Percentiles rank a stretch among this genome's conserved stretches.
Conservation (phyloP, 2,888 invertebrate genomes). For the Isoperla grammatica region DNA sequence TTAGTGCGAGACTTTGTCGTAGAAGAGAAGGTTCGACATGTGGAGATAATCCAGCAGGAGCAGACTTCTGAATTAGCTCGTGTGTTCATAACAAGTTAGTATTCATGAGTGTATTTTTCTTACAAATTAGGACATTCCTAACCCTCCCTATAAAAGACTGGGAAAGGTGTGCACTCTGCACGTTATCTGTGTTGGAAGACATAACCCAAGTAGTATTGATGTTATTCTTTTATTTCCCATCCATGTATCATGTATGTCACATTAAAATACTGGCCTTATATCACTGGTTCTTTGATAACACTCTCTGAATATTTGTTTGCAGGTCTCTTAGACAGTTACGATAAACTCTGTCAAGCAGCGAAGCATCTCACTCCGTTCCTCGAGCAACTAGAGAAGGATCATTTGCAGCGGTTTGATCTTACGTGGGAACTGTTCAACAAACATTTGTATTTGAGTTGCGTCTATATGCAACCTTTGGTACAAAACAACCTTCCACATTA, state of each 20-base stretch:
- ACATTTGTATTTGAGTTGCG: conserved; percentile 55
- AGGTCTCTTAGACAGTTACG: conserved; percentile 58
- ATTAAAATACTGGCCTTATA: no score
- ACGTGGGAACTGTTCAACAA: conserved; percentile 64
- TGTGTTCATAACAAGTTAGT: conserved; percentile 47
- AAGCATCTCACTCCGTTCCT: conserved; percentile 53
- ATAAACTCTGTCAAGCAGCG: conserved; percentile 56
- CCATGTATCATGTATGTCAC: no score
- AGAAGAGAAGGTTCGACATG: conserved; percentile 54
- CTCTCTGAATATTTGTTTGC: conserved; percentile 31
- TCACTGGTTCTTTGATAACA: no score
- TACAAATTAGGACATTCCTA: no score
- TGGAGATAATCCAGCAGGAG: conserved; percentile 48
- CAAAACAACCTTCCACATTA: conserved; percentile 51
- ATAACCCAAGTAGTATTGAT: no score
- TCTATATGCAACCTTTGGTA: conserved; percentile 50
- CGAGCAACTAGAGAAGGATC: conserved; percentile 53
- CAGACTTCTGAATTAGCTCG: conserved; percentile 49
- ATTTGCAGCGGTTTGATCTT: conserved; percentile 56
- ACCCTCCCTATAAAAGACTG: no score
- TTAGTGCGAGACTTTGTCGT: conserved; percentile 59
- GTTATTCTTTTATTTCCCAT: no score
- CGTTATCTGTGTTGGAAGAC: no score
- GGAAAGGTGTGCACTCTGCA: no score
- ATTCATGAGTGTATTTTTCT: background rate